Evolutionary conservation across 1,140 invertebrate genomes (phyloP), one percentile per base, ranked within the genome.

Genomic region (Drosophila pruinosa): DNA sequence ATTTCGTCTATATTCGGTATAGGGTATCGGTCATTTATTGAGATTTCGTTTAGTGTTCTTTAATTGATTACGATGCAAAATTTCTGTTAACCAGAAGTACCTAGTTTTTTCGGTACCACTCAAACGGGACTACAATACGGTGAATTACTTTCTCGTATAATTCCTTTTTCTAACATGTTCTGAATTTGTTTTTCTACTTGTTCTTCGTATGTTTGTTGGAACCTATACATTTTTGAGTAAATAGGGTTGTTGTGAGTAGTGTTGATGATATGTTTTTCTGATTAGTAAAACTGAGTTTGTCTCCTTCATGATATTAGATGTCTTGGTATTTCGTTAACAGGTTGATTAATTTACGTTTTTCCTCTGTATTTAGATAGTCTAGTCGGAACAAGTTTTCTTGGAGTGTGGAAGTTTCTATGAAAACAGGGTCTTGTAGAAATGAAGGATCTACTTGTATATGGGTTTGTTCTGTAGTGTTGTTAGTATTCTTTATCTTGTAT

Each of bases 1-100:
- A 90, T 79, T 12, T 92, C 91, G n/a, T 90, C 88, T 4, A 93
- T 93, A 4, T 91, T 80, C 3, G n/a, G 93, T 93, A 94, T 64
- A 4, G 93, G 93, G 77, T 91, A 93, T 21, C 28, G 56, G 62
- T 93, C 92, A 21, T 76, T 63, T 2, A 34, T n/a, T 34, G n/a
- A n/a, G n/a, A 34, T n/a, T n/a, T 34, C 31, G 12, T 34, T 34
- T 8, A 34, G 31, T 34, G 10, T 34, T n/a, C 31, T 34, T 8
- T 34, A 34, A 34, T 34, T n/a, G 31, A 34, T 12, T 34, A 34
- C 31, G 31, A 34, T 34, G 3, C 14, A n/a, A n/a, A n/a, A n/a
- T n/a, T n/a, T n/a, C n/a, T n/a, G n/a, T n/a, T n/a, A n/a, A n/a
- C n/a, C n/a, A n/a, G n/a, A n/a, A n/a, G n/a, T n/a, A n/a, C n/a